Conservation (phyloP, 2,113 vertebrate species). For the Cynopterus brachyotis region DNA sequence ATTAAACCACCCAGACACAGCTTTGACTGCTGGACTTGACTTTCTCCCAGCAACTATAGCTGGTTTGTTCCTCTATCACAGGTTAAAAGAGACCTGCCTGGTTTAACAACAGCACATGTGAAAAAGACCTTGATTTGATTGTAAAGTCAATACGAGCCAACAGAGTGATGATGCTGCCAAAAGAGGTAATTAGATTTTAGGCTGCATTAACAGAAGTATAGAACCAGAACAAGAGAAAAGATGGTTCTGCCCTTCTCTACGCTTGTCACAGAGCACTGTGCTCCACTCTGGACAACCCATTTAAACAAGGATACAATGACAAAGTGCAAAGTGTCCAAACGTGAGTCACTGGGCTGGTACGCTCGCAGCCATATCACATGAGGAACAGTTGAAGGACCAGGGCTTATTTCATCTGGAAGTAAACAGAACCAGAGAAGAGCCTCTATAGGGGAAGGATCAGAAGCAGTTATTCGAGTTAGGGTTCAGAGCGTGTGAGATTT, state of each 20-base stretch:
- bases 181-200: slow-evolving; percentile 69
- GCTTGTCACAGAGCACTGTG: slow-evolving; percentile 18
- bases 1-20: background rate
- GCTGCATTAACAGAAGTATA: slow-evolving; percentile 56
- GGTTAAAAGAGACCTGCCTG: slow-evolving; percentile 34
- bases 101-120: slow-evolving; percentile 55
- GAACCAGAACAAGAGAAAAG: slow-evolving; percentile 52
- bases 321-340: slow-evolving; percentile 18
- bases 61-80: slow-evolving; percentile 52
- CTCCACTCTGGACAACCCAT: slow-evolving; percentile 20
- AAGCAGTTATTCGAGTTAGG: background rate
- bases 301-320: slow-evolving; percentile 24
- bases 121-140: slow-evolving; percentile 66
- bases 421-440: background rate
- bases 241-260: slow-evolving; percentile 37
- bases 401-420: slow-evolving; percentile 33
- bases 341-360: slow-evolving; percentile 12
- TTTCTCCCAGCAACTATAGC: slow-evolving; percentile 34
- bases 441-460: background rate
- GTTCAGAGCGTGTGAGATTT: background rate
- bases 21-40: slow-evolving; percentile 18
- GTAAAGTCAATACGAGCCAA: slow-evolving; percentile 49
- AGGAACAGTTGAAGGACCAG: background rate
- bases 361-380: background rate
- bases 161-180: slow-evolving; percentile 55